Evolutionary conservation across 2,797 vertebrate genomes (phyloP), one percentile per base, ranked within the genome.

Genomic region (Lates japonicus): DNA sequence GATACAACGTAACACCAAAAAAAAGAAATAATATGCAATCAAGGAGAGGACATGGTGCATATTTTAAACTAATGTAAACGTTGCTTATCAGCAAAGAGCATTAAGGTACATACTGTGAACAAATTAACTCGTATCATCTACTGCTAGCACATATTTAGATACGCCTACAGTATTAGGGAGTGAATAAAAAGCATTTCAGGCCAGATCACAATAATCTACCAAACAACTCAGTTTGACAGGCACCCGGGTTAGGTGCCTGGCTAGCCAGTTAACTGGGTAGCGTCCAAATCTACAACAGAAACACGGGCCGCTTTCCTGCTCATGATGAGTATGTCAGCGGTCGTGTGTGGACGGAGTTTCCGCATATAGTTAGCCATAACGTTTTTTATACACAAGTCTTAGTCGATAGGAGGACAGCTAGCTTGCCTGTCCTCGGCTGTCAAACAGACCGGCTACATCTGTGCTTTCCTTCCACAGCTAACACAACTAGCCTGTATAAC

Each of bases 381-480:
- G 13, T 17, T 39, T 25, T 16, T 13, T 1, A 17, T 60, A 33
- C 1, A 14, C 2, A 16, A 1, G 5, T 46, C 3, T 13, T 29
- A 60, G 25, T 33, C 9, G 42, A 3, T 57, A 33, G 20, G 33
- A 52, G 6, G 13, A 44, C 7, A 42, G 33, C 10, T 41, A 66
- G 52, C 49, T 31, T 35, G 17, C 0, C 69, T 78, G 79, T 54
- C 85, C 82, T 82, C 83, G 86, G 42, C 80, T 90, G 89, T 90
- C 88, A 88, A 49, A 69, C 51, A 46, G 48, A 76, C 20, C 66
- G 44, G 54, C 33, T 70, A 20, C 62, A 13, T 46, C 7, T 25
- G 72, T 17, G 74, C 49, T 59, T 58, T 25, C 35, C 49, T 64
- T 25, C 16, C 41, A 10, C 35, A 80, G 65, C 76, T 82, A 76